Evolutionary conservation across 2,888 invertebrate genomes (phyloP).

Genomic region (Nomada ruficornis): DNA sequence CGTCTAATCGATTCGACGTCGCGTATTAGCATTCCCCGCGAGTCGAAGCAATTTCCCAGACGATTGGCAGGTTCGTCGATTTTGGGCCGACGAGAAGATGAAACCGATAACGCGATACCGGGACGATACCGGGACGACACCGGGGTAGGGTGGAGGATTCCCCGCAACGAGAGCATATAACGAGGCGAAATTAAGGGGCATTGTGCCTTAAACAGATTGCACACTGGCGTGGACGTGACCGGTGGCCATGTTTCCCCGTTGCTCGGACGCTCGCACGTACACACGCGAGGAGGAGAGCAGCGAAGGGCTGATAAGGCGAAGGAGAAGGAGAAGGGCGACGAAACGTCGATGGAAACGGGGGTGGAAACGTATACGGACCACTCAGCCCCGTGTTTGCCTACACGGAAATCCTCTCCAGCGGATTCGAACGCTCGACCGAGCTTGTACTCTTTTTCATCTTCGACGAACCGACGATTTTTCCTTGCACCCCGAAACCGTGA

Average conservation of each 20-base stretch:
- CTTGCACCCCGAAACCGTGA: constrained; percentile 26
- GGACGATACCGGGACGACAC: constrained; percentile 26
- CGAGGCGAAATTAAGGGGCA: constrained; percentile 75
- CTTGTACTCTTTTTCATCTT: constrained; percentile 77
- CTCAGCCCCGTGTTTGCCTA: constrained; percentile 82
- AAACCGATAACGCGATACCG: constrained; percentile 51
- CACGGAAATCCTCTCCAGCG: constrained; percentile 84
- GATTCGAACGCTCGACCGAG: constrained; percentile 81
- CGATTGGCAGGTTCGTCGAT: constrained; percentile 44
- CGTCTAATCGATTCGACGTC: neutral
- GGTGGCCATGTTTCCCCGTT: constrained; percentile 56
- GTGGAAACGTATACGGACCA: constrained; percentile 76
- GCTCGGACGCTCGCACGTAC: constrained; percentile 16
- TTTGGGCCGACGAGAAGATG: constrained; percentile 50
- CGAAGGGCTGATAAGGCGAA: constrained; percentile 70
- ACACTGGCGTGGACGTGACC: constrained; percentile 73
- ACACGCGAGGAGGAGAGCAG: constrained; percentile 53
- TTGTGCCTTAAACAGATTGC: constrained; percentile 77
- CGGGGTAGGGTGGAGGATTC: constrained; percentile 47
- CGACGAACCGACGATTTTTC: constrained; percentile 58
- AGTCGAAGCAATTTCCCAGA: constrained; percentile 20
- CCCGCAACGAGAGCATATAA: constrained; percentile 65
- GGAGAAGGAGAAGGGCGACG: constrained; percentile 58
- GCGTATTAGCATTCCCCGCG: neutral
- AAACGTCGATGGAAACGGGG: constrained; percentile 65